phyloP scores from a whole-genome alignment of 2,113 vertebrate species.

The Scortum barcoo region DNA sequence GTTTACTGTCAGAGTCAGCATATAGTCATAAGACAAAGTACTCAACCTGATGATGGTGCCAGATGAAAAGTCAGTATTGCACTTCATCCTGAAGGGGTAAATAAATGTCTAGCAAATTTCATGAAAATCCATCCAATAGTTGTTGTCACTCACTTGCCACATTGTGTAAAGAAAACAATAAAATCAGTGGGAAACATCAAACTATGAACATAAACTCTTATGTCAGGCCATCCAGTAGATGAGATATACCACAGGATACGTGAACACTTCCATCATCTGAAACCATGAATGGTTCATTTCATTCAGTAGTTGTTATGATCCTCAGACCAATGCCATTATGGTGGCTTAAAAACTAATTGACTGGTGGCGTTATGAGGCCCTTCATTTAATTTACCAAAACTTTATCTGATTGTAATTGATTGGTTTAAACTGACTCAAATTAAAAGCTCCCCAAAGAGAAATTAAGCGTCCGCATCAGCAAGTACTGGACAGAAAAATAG shows the following conservation, averaged over 20 bases:
- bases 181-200: background rate
- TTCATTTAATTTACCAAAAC: slow-evolving; percentile 40
- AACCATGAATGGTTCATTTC: background rate
- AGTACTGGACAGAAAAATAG: background rate
- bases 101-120: background rate
- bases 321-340: background rate
- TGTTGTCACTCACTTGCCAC: background rate
- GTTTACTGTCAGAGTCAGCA: too few species aligned
- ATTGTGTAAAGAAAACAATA: background rate
- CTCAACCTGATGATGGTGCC: background rate
- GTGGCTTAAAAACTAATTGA: background rate
- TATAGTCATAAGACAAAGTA: too few species aligned
- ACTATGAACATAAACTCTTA: background rate
- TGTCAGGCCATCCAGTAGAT: background rate
- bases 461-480: slow-evolving; percentile 15
- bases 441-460: slow-evolving; percentile 5
- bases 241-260: too few species aligned
- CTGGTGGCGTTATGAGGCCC: slow-evolving; percentile 8
- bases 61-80: background rate
- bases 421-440: slow-evolving; percentile 30
- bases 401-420: slow-evolving; percentile 16
- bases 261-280: background rate
- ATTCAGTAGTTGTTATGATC: background rate
- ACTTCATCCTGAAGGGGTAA: too few species aligned
- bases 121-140: background rate